Evolutionary conservation across 2,888 invertebrate genomes (phyloP), one percentile per base, ranked within the genome.

Genomic region (Apomyelois bistriatella): DNA sequence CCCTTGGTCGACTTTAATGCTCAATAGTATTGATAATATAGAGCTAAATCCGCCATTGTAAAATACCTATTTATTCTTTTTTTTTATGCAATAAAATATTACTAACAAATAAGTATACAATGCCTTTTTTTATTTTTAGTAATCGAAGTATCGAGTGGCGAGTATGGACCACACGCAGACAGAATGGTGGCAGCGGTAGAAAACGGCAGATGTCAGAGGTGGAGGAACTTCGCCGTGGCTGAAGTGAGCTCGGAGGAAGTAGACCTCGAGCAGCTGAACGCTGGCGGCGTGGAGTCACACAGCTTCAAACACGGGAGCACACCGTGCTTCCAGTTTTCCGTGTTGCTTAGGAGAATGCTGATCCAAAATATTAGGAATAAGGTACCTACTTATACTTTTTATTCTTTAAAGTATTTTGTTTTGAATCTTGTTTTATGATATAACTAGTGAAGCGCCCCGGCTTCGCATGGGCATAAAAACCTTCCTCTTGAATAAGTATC

Each of bases 101-200:
- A n/a, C n/a, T n/a, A n/a, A n/a, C n/a, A n/a, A n/a, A n/a, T n/a
- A n/a, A n/a, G n/a, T n/a, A n/a, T n/a, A n/a, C n/a, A n/a, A n/a
- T n/a, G n/a, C n/a, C n/a, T n/a, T n/a, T 32, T 38, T 28, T 35
- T n/a, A 10, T 9, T 81, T 85, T 3, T 72, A 95, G 96, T 96
- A 53, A 94, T 96, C 59, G 96, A 96, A 88, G 94, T 96, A 5
- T 94, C 95, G 1, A 93, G 94, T 54, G 94, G 94, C 0, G 96
- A 96, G 80, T 96, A 96, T 68, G 96, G 96, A 0, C 90, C 92
- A 10, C 93, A 92, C 64, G 90, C 93, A 1, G 94, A 95, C 15
- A 88, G 83, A 65, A 94, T 96, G 94, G 92, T 95, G 0, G 74
- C 91, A 4, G 91, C 92, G 0, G 91, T 94, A 0, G 94, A 94